Evolutionary conservation across 2,113 vertebrate genomes (phyloP).

Genomic region (Odontesthes bonariensis): DNA sequence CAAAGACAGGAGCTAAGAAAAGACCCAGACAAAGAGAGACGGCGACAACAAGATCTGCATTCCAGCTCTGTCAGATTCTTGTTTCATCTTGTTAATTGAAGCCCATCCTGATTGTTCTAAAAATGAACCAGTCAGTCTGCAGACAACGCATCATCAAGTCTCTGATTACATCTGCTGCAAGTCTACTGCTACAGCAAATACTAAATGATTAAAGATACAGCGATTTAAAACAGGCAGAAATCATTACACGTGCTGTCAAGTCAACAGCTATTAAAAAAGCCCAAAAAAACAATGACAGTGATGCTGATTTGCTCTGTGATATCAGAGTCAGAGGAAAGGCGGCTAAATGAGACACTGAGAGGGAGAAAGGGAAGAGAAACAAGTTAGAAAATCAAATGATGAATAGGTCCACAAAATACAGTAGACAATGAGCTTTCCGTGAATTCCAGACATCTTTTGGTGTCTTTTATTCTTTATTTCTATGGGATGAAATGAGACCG

Average conservation of each 20-base stretch:
- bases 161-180: constrained; percentile 67
- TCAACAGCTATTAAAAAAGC: constrained; percentile 62
- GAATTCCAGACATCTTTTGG: constrained; percentile 55
- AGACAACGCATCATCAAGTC: constrained; percentile 65
- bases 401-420: constrained; percentile 48
- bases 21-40: constrained; percentile 20
- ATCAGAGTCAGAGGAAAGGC: background rate
- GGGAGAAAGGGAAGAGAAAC: background rate
- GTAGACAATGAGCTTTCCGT: constrained; percentile 61
- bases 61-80: constrained; percentile 50
- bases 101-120: constrained; percentile 61
- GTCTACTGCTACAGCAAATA: constrained; percentile 24
- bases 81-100: constrained; percentile 67
- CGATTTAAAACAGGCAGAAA: constrained; percentile 66
- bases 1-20: constrained; percentile 21
- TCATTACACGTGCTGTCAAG: constrained; percentile 63
- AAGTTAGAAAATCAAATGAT: constrained; percentile 41
- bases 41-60: constrained; percentile 44
- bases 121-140: constrained; percentile 60
- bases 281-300: constrained; percentile 36
- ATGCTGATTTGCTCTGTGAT: constrained; percentile 55
- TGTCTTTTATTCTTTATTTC: constrained; percentile 29
- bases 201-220: constrained; percentile 57
- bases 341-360: constrained; percentile 13
- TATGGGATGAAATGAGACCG: constrained; percentile 35